phyloP scores from a whole-genome alignment of 2,113 vertebrate species.

The Bolborhynchus lineola region DNA sequence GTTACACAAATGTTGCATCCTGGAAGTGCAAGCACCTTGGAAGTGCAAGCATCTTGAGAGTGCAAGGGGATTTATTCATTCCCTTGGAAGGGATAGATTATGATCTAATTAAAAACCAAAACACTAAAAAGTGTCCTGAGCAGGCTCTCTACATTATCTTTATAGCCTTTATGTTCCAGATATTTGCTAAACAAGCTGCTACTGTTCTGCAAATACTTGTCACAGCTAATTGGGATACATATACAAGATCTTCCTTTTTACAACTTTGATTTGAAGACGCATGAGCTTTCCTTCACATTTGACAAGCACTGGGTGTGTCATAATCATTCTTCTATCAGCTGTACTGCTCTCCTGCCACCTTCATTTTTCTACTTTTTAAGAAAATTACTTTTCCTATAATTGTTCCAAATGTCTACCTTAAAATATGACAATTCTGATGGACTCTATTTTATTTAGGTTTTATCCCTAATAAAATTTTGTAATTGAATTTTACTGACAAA shows the following conservation, averaged over 20 bases:
- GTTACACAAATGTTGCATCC: neutral
- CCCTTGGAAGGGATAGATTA: neutral
- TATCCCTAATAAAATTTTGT: neutral
- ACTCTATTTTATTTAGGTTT: neutral
- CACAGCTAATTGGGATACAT: neutral
- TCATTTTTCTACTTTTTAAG: neutral
- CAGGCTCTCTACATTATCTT: neutral
- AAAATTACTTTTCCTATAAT: neutral
- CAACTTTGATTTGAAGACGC: neutral
- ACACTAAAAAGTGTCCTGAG: neutral
- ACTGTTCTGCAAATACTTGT: neutral
- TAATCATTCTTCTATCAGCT: neutral
- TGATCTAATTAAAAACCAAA: neutral
- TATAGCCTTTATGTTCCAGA: neutral
- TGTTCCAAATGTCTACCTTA: neutral
- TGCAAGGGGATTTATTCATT: neutral
- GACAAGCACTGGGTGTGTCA: neutral
- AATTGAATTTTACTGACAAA: neutral
- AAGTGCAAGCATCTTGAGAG: neutral
- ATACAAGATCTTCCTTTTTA: neutral
- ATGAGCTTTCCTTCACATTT: neutral
- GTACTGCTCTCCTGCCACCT: neutral
- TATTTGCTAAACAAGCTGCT: neutral
- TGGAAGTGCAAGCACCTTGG: neutral
- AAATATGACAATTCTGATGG: neutral